These are phyloP conservation scores for Nezara viridula DNA, from an alignment of 2,888 invertebrate species.

Conservation along the genomic window DNA sequence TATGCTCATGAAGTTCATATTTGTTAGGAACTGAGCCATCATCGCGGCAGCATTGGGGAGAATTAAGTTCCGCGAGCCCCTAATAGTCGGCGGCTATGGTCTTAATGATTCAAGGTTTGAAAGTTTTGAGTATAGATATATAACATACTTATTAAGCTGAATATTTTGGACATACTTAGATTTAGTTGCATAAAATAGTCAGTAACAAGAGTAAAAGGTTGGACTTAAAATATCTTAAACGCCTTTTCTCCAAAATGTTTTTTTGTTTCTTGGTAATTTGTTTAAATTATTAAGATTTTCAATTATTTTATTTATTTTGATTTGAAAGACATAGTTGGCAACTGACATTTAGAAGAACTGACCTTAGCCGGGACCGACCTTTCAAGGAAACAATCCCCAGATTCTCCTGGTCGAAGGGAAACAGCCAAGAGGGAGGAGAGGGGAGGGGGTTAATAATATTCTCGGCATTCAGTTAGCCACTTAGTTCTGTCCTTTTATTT, in stretches of 20 bases:
- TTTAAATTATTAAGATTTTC: background rate
- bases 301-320: constrained; percentile 6
- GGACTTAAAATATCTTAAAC: background rate
- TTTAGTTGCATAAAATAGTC: too few species aligned
- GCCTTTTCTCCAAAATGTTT: background rate
- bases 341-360: constrained; percentile 26
- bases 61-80: too few species aligned
- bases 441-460: constrained; percentile 18
- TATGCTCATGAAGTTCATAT: too few species aligned
- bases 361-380: constrained; percentile 22
- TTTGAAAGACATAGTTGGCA: background rate
- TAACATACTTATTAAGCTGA: too few species aligned
- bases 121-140: too few species aligned
- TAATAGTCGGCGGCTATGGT: too few species aligned
- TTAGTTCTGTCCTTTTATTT: background rate
- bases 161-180: too few species aligned
- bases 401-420: constrained; percentile 21
- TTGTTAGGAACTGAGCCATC: too few species aligned
- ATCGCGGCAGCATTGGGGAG: too few species aligned
- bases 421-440: background rate
- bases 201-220: too few species aligned
- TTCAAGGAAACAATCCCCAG: constrained; percentile 46
- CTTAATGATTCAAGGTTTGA: too few species aligned
- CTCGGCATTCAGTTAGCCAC: background rate
- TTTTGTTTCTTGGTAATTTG: background rate